These are phyloP conservation scores for Scartelaos histophorus DNA, from an alignment of 2,113 vertebrate genomes.

Conservation along the genomic window DNA sequence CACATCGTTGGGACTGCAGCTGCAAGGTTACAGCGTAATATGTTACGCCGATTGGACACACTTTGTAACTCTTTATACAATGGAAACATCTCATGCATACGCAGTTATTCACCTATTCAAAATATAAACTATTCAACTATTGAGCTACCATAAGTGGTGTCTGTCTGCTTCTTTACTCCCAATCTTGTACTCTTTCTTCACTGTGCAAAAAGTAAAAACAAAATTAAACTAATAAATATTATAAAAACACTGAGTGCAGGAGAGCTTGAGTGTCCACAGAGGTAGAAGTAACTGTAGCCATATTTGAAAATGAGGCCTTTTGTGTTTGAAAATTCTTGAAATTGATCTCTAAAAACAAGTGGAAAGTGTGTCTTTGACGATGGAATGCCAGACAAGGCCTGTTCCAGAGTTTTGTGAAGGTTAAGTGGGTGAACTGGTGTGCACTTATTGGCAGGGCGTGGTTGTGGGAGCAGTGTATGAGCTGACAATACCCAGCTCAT, in stretches of 20 bases:
- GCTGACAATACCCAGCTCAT: constrained; percentile 58
- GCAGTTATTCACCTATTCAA: too few species aligned
- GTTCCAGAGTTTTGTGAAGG: constrained; percentile 38
- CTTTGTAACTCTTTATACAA: constrained; percentile 1
- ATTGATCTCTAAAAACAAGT: neutral
- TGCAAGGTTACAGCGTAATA: neutral
- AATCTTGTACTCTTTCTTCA: neutral
- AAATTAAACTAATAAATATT: neutral
- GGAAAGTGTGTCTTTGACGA: constrained; percentile 17
- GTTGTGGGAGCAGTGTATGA: constrained; percentile 35
- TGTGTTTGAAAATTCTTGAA: neutral
- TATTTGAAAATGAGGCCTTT: neutral
- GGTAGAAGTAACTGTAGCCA: neutral
- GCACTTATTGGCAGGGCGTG: constrained; percentile 43
- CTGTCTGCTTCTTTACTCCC: neutral
- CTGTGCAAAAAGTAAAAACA: neutral
- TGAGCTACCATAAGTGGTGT: neutral
- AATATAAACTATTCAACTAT: neutral
- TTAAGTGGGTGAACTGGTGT: constrained; percentile 57
- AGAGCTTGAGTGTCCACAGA: neutral
- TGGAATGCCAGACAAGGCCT: constrained; percentile 26
- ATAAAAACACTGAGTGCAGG: neutral
- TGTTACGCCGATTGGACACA: neutral
- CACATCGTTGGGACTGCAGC: constrained; percentile 5
- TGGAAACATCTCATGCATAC: neutral